Evolutionary conservation across 2,888 invertebrate species (phyloP), one percentile per base, ranked within the genome.

Genomic region (Mayetiola destructor): DNA sequence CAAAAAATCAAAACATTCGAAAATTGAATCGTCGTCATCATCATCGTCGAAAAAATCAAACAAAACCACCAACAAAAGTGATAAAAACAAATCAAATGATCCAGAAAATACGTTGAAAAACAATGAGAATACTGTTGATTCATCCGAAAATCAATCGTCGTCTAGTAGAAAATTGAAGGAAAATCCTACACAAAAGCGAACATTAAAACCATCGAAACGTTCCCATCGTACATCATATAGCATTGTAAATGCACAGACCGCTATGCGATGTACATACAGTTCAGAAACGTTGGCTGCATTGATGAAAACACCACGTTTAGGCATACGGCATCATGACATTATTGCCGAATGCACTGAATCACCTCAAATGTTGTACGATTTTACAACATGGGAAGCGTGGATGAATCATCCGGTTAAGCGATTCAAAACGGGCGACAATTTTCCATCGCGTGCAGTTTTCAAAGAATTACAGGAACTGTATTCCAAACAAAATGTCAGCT

Each of bases 341-440:
- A 77, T 86, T 57, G 80, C 84, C 27, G 89, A 89, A 64, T 90
- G 92, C 68, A 86, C 85, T 68, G 81, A 82, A 64, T 80, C 83
- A 58, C 77, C 87, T 62, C 84, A 87, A 64, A 80, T 86, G 74
- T 78, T 95, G 20, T 94, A 94, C 73, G 92, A 94, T 73, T 92
- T 91, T 75, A 80, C 88, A 63, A 82, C 84, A 64, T 78, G 88
- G 63, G 80, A 87, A 68, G 85, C 85, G 42, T 92, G 91, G 92
- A 77, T 91, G 66, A 85, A 91, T 70, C 88, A 91, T 75, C 91
- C 92, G 1, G 87, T 93, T 60, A 94, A 93, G 74, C 82, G 88
- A 65, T 85, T 88, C 73, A 87, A 88, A 72, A 76, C 79, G 32
- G 77, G 71, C 54, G 74, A 79, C 14, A 2, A 14, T 9, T 53